Base-by-base conservation (phyloP, 2,113 vertebrate genomes). In the Pseudolaguvia tuberculata region DNA sequence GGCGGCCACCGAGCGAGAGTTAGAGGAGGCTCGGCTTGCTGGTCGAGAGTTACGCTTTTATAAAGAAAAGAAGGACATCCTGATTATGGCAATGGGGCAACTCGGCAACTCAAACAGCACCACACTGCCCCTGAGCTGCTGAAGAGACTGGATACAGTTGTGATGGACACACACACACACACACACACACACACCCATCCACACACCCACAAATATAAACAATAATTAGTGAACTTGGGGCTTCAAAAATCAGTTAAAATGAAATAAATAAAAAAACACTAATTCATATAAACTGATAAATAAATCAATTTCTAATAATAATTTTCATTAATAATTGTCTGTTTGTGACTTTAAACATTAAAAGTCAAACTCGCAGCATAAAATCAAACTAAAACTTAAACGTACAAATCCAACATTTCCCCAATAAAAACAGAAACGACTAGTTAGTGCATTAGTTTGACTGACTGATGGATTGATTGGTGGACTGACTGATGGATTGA, bases 31-130 rank as follows among this genome's bases (percentile, higher is more conserved):
- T 2, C 88, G 96, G 52, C 91, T 99, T 85, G 96, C 96, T 0
- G 96, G 96, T 31, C 91, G 95, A 79, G 96, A 99, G 89, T 91
- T 99, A 31, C 91, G 96, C 1, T 99, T 98, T 89, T 93, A 97
- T 78, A 99, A 99, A 87, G 96, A 99, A 89, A 96, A 94, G 92
- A 98, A 97, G 72, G 96, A 99, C 86, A 97, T 99, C 88, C 92
- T 99, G 80, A 88, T 96, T 91, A 80, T 98, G 82, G 96, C 96
- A 0, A 93, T 97, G 0, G 95, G 96, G 69, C 96, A 98, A 83
- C 83, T 97, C 85, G 94, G 90, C 27, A 84, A 86, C 5, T 89
- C 88, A 62, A 91, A 91, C 83, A 82, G 84, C 1, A 92, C 89
- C 59, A 87, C 89, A 0, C 93, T 95, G 69, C 87, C 94, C 23